Evolutionary conservation across 1,140 invertebrate species (phyloP).

Genomic region (Drosophila persimilis): DNA sequence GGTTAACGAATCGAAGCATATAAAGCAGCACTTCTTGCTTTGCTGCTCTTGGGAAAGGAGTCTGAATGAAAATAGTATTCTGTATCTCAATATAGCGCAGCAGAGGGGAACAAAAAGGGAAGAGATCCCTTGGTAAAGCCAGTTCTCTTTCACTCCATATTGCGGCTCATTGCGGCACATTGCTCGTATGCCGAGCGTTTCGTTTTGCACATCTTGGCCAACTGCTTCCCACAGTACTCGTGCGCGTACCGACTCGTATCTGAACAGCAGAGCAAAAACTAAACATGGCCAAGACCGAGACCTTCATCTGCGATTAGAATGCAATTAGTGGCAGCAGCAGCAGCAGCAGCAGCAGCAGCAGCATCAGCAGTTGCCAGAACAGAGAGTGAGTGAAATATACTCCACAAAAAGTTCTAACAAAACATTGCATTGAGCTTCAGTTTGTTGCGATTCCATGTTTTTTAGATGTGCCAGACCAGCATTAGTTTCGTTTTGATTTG

Average conservation of each 20-base stretch:
- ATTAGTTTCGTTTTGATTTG: conserved; percentile 34
- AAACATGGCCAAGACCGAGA: conserved; percentile 70
- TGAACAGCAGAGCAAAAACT: conserved; percentile 25
- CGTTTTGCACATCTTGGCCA: conserved; percentile 47
- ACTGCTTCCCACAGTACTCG: conserved; percentile 59
- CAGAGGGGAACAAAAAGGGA: too few relatives aligned
- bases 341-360: conserved; percentile 27
- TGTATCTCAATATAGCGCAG: too few relatives aligned
- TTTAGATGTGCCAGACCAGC: conserved; percentile 1
- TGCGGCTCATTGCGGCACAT: conserved; percentile 1
- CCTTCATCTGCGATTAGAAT: conserved; percentile 74
- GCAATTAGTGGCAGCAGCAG: conserved; percentile 66
- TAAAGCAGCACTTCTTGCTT: too few relatives aligned
- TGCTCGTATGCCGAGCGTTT: conserved; percentile 13
- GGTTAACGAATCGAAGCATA: too few relatives aligned
- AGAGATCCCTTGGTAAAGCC: too few relatives aligned
- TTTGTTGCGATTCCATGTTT: conserved; percentile 36
- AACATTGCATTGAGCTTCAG: conserved; percentile 55
- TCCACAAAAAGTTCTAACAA: conserved; percentile 48
- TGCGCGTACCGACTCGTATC: conserved; percentile 2
- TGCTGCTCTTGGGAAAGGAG: too few relatives aligned
- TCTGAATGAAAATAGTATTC: too few relatives aligned
- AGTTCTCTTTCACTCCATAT: too few relatives aligned
- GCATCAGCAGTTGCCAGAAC: not conserved
- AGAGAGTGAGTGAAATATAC: conserved; percentile 17